These are phyloP conservation scores for Nipponacmea schrenckii DNA, from an alignment of 2,888 invertebrate genomes.

Conservation along the genomic window DNA sequence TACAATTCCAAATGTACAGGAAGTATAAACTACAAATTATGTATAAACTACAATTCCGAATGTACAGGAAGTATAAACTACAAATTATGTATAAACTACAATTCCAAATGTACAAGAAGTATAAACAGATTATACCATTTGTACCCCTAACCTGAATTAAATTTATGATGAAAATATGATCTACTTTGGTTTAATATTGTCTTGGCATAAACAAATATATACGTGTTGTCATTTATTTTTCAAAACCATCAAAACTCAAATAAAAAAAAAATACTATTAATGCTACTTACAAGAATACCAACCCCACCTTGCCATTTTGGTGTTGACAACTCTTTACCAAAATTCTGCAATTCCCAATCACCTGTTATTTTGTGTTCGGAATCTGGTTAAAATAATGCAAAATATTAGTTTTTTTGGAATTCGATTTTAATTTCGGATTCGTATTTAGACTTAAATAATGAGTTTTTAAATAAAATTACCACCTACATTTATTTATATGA, in stretches of 20 bases:
- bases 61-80: too few species aligned
- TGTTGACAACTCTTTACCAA: conserved; percentile 62
- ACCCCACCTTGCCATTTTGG: conserved; percentile 47
- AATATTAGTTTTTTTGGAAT: too few species aligned
- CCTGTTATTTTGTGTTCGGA: conserved; percentile 53
- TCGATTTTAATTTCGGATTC: too few species aligned
- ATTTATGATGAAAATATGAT: neutral
- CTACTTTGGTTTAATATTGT: neutral
- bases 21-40: too few species aligned
- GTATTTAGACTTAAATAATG: too few species aligned
- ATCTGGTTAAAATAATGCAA: conserved; percentile 47
- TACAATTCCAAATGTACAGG: too few species aligned
- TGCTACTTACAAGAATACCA: conserved; percentile 45
- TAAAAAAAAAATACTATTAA: neutral
- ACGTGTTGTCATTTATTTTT: neutral
- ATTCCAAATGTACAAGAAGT: too few species aligned
- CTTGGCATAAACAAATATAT: neutral
- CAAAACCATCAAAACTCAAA: neutral
- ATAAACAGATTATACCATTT: neutral
- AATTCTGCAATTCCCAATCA: conserved; percentile 61
- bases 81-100: too few species aligned
- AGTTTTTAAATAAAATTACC: too few species aligned
- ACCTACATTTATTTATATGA: too few species aligned
- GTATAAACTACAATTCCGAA: too few species aligned
- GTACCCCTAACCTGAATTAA: neutral